These are phyloP conservation scores for Lytechinus pictus DNA, from an alignment of 35 echinoderm and acorn worm genomes.

Conservation along the genomic window DNA sequence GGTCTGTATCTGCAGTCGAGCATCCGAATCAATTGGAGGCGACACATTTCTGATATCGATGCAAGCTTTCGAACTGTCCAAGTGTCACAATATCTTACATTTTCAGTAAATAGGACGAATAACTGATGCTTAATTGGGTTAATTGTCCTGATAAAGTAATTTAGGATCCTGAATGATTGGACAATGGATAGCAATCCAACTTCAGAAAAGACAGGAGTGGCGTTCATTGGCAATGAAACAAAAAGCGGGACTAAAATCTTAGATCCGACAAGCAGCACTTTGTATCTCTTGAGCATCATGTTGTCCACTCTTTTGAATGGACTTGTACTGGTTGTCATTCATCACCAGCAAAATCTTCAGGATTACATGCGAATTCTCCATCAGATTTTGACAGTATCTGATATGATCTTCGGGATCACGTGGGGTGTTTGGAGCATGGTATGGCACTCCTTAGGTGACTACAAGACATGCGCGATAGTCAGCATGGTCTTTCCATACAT, in stretches of 20 bases:
- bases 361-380: slow-evolving; percentile 7
- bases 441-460: background rate
- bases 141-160: background rate
- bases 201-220: background rate
- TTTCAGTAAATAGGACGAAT: too few species aligned
- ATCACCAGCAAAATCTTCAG: slow-evolving; percentile 16
- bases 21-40: too few species aligned
- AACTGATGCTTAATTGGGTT: too few species aligned
- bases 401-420: background rate
- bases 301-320: background rate
- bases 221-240: background rate
- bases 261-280: background rate
- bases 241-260: background rate
- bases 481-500: background rate
- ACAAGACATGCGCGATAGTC: background rate
- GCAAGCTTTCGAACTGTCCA: too few species aligned
- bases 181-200: background rate
- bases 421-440: background rate
- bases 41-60: too few species aligned
- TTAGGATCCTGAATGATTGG: background rate
- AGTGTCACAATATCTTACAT: too few species aligned
- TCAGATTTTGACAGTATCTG: background rate
- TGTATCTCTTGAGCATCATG: background rate
- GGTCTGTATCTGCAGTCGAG: too few species aligned
- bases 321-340: background rate